Percentiles rank a stretch among this genome's conserved stretches.
These are phyloP conservation scores for Regulus satrapa DNA, from an alignment of 2,113 vertebrate genomes.

Conservation along the genomic window DNA sequence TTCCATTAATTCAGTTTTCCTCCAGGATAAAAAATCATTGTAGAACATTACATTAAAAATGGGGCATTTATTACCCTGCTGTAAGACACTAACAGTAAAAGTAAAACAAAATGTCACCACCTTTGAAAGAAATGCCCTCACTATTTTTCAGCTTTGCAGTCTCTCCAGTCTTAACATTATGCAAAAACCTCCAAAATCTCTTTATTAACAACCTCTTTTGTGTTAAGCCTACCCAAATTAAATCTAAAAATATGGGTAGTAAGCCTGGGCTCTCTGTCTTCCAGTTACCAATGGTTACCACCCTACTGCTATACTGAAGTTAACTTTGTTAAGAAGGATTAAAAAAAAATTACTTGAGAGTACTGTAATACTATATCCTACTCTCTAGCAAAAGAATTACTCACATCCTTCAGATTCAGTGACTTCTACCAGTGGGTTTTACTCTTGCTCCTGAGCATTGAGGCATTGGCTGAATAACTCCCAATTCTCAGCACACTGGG, in stretches of 20 bases:
- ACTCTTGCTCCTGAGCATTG: fast-evolving
- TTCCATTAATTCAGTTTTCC: neutral
- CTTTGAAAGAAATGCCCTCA: neutral
- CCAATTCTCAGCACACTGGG: neutral
- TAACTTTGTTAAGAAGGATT: conserved; percentile 3
- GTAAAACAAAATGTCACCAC: neutral
- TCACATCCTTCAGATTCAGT: neutral
- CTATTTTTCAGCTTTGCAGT: conserved; percentile 59
- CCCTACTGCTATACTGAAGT: neutral
- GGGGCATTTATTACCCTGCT: neutral
- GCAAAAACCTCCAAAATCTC: neutral
- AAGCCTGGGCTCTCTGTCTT: conserved; percentile 5
- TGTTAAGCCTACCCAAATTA: conserved; percentile 30
- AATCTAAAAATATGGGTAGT: conserved; percentile 53
- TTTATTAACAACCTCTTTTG: conserved; percentile 34
- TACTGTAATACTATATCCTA: neutral
- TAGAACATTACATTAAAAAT: neutral
- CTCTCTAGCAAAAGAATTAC: neutral
- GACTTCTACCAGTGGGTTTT: neutral
- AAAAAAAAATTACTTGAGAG: conserved; percentile 2
- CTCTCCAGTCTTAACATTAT: conserved; percentile 45
- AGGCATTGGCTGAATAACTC: neutral
- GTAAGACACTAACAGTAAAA: neutral
- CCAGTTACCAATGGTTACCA: conserved; percentile 34
- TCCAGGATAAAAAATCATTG: neutral